phyloP scores from a whole-genome alignment of 2,888 invertebrate genomes.

The Trichogramma evanescens region DNA sequence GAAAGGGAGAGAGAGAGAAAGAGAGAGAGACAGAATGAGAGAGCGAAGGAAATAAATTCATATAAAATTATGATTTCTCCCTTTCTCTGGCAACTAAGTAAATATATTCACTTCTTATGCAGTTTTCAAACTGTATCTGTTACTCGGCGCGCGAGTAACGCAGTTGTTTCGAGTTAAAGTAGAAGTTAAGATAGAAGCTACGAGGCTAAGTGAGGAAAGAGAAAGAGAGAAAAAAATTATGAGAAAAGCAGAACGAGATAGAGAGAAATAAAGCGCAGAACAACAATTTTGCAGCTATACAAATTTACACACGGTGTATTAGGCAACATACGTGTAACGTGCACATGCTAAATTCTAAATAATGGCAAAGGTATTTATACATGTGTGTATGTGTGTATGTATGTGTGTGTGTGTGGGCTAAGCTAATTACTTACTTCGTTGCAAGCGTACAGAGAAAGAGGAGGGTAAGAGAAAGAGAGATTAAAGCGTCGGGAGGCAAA shows the following conservation, averaged over 20 bases:
- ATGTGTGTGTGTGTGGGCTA: not conserved
- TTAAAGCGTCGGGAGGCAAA: not conserved
- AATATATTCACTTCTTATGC: too few relatives aligned
- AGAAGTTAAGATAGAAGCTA: not conserved
- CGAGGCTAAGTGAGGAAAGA: not conserved
- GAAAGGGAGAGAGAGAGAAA: too few relatives aligned
- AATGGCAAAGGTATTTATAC: not conserved
- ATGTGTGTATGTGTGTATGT: not conserved
- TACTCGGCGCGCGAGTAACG: too few relatives aligned
- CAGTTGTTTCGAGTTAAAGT: too few relatives aligned
- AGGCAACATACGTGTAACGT: not conserved
- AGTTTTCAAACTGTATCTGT: too few relatives aligned
- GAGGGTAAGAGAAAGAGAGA: not conserved
- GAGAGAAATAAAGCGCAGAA: not conserved
- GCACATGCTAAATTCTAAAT: not conserved
- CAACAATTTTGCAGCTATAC: too few relatives aligned
- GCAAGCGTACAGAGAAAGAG: not conserved
- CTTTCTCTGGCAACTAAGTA: too few relatives aligned
- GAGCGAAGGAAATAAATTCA: too few relatives aligned
- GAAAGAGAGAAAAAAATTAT: not conserved
- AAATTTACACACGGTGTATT: too few relatives aligned
- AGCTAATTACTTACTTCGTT: slow-evolving; percentile 17
- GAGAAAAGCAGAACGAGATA: not conserved
- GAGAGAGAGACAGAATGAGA: too few relatives aligned
- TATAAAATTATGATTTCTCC: too few relatives aligned